Conservation (phyloP, 2,888 invertebrate genomes). For the Athetis lepigone region DNA sequence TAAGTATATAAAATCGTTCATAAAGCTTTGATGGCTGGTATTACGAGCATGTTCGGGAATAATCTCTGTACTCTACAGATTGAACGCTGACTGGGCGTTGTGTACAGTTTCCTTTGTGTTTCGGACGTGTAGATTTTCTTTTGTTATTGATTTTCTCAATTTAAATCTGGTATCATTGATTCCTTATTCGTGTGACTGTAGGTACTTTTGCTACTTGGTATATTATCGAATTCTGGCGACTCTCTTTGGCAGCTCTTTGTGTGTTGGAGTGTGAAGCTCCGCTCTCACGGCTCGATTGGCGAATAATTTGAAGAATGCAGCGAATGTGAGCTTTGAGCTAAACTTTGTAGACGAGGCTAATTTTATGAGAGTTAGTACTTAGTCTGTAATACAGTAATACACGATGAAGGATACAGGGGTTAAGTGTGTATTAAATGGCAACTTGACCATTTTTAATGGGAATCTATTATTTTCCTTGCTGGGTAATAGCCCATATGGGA, state of each 20-base stretch:
- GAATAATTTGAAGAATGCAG: slow-evolving; percentile 47
- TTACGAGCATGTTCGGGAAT: slow-evolving; percentile 13
- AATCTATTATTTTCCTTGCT: background rate
- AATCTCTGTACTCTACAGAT: slow-evolving; percentile 17
- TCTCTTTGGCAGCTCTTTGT: slow-evolving; percentile 45
- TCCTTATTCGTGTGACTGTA: slow-evolving; percentile 16
- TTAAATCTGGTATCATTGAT: slow-evolving; percentile 5
- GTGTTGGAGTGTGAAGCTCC: slow-evolving; percentile 45
- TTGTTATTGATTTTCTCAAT: slow-evolving; percentile 11
- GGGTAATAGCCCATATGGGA: too few species aligned
- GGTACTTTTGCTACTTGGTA: slow-evolving; percentile 13
- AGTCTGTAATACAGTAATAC: background rate
- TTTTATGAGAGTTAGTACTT: slow-evolving; percentile 21
- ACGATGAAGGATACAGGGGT: slow-evolving; percentile 5
- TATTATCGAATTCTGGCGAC: slow-evolving; percentile 27
- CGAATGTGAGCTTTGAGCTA: slow-evolving; percentile 48
- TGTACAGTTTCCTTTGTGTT: slow-evolving; percentile 19
- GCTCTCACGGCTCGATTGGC: slow-evolving; percentile 20
- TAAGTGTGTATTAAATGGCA: slow-evolving; percentile 6
- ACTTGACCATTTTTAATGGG: background rate
- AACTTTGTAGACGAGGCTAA: slow-evolving; percentile 37
- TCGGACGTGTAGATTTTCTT: slow-evolving; percentile 3
- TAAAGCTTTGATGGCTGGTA: slow-evolving; percentile 26
- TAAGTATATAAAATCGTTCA: slow-evolving; percentile 9
- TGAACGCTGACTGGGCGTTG: slow-evolving; percentile 25